Conservation (phyloP, 2,888 invertebrate genomes). For the Emmelina monodactyla region DNA sequence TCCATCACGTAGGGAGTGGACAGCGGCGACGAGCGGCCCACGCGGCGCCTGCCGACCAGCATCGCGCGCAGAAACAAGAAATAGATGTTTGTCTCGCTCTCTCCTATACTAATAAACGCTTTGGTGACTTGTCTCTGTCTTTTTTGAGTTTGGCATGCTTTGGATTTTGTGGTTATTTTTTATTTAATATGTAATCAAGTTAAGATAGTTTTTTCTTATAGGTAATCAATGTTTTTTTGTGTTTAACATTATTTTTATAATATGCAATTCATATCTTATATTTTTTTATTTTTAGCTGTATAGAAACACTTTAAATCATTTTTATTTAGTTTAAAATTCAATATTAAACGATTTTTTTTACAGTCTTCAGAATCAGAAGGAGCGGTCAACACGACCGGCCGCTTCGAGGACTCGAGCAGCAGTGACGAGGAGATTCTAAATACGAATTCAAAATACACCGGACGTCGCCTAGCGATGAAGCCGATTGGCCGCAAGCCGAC, state of each 20-base stretch:
- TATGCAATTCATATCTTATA: neutral
- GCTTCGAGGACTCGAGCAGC: conserved; percentile 46
- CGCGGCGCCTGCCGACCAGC: conserved; percentile 49
- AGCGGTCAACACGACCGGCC: conserved; percentile 35
- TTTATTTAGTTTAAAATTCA: conserved; percentile 4
- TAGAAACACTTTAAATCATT: neutral
- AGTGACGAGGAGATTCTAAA: conserved; percentile 52
- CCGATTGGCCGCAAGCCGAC: conserved; percentile 40
- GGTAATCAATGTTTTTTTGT: neutral
- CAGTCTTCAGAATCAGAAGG: conserved; percentile 51
- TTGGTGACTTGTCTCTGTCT: conserved; percentile 10
- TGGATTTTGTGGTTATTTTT: conserved; percentile 8
- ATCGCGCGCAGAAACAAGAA: conserved; percentile 55
- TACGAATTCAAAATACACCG: conserved; percentile 29
- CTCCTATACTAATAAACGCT: conserved; percentile 13
- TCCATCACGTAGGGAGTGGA: conserved; percentile 52
- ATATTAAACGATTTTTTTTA: conserved; percentile 15
- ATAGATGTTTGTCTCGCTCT: conserved; percentile 52
- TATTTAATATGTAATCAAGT: neutral
- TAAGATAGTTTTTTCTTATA: neutral
- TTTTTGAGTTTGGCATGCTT: conserved; percentile 2
- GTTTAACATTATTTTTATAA: neutral
- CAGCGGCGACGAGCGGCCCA: conserved; percentile 51
- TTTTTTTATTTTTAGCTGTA: neutral
- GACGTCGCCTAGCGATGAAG: conserved; percentile 48